phyloP scores from a whole-genome alignment of 2,888 invertebrate genomes.

The Sesia apiformis region DNA sequence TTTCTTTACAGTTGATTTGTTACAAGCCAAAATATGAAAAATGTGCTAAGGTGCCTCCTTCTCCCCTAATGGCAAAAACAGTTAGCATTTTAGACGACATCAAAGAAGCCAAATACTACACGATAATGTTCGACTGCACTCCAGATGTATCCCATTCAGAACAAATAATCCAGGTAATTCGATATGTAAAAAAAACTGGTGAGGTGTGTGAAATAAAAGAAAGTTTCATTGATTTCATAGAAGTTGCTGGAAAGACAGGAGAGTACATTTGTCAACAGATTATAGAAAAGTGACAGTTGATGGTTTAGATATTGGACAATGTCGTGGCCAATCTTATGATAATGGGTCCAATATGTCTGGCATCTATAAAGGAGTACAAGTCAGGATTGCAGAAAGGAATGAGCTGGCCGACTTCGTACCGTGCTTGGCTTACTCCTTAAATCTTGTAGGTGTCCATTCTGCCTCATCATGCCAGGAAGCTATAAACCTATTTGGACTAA shows the following conservation, averaged over 20 bases:
- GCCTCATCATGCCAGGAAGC: constrained; percentile 15
- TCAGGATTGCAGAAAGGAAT: constrained; percentile 21
- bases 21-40: too few species aligned
- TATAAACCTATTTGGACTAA: constrained; percentile 16
- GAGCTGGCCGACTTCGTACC: constrained; percentile 23
- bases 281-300: constrained; percentile 14
- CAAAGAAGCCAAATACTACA: constrained; percentile 17
- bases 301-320: too few species aligned
- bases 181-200: constrained; percentile 18
- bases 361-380: constrained; percentile 23
- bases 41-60: too few species aligned
- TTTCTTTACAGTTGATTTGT: too few species aligned
- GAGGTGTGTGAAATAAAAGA: constrained; percentile 18
- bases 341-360: constrained; percentile 27
- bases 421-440: constrained; percentile 23
- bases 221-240: constrained; percentile 25
- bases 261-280: constrained; percentile 14
- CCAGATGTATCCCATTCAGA: constrained; percentile 25
- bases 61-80: constrained; percentile 14
- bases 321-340: constrained; percentile 21
- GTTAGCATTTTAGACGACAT: constrained; percentile 14
- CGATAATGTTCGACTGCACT: constrained; percentile 26
- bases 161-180: constrained; percentile 23
- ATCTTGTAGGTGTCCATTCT: constrained; percentile 21
- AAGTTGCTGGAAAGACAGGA: constrained; percentile 19